Percentiles rank a stretch among this genome's conserved stretches.
Conservation (phyloP, 2,888 invertebrate species). For the Apotomis turbidana region DNA sequence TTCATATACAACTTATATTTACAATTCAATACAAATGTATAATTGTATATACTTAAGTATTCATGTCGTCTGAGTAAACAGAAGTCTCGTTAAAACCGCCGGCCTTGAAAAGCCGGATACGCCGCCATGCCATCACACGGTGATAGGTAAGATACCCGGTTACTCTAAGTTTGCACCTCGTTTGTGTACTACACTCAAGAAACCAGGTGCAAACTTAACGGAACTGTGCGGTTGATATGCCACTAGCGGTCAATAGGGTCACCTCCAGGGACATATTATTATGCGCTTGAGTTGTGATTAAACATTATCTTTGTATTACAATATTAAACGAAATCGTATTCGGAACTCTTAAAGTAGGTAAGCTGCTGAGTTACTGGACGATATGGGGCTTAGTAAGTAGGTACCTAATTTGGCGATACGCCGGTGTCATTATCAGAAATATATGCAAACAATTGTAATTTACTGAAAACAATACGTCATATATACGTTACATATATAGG, state of each 20-base stretch:
- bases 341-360: background rate
- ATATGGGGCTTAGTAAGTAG: too few relatives aligned
- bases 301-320: background rate
- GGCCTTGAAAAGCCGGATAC: constrained; percentile 53
- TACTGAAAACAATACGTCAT: too few relatives aligned
- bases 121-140: constrained; percentile 48
- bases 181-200: background rate
- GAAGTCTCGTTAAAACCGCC: constrained; percentile 43
- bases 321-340: background rate
- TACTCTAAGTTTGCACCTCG: background rate
- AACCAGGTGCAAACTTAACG: background rate
- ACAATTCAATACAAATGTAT: background rate
- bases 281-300: background rate
- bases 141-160: constrained; percentile 25
- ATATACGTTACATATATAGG: too few relatives aligned
- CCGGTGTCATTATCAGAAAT: too few relatives aligned
- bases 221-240: background rate
- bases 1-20: background rate
- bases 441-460: too few relatives aligned
- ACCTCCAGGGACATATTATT: constrained; percentile 34
- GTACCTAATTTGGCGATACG: too few relatives aligned
- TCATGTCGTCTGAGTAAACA: constrained; percentile 11
- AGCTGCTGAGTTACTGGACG: too few relatives aligned
- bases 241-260: constrained; percentile 44
- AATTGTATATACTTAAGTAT: background rate